Conservation (phyloP, 2,888 invertebrate genomes). For the Agonum fuliginosum region DNA sequence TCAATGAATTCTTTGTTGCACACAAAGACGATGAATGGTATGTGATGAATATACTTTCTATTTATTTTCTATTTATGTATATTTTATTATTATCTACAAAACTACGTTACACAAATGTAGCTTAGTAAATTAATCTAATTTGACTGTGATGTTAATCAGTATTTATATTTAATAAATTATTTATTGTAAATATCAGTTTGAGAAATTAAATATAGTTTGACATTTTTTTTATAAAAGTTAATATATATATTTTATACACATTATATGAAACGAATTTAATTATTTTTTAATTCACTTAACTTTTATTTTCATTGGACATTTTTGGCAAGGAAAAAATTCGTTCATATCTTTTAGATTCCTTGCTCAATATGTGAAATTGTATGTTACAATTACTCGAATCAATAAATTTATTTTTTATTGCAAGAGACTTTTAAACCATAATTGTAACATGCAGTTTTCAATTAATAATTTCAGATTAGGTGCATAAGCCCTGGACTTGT, state of each 20-base stretch:
- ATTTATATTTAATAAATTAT: constrained; percentile 23
- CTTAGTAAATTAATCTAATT: not conserved
- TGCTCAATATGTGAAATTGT: constrained; percentile 15
- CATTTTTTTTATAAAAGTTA: not conserved
- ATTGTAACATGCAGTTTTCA: constrained; percentile 26
- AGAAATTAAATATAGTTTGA: constrained; percentile 31
- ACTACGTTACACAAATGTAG: constrained; percentile 32
- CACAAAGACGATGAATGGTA: constrained; percentile 99
- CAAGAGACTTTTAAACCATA: not conserved
- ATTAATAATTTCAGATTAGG: constrained; percentile 45
- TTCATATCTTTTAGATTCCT: not conserved
- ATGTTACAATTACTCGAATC: constrained; percentile 3
- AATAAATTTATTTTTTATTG: not conserved
- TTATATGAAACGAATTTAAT: not conserved
- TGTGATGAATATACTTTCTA: constrained; percentile 69
- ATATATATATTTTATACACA: constrained; percentile 27
- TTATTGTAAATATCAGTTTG: constrained; percentile 40
- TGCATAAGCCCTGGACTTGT: constrained; percentile 39
- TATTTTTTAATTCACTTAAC: not conserved
- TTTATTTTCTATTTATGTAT: constrained; percentile 58
- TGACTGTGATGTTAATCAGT: constrained; percentile 40
- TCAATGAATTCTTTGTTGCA: constrained; percentile 98
- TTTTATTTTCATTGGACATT: not conserved
- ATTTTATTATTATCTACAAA: constrained; percentile 48
- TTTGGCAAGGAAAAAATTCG: not conserved